Conservation (phyloP, 2,797 vertebrate genomes). For the Synaphobranchus kaupii region DNA sequence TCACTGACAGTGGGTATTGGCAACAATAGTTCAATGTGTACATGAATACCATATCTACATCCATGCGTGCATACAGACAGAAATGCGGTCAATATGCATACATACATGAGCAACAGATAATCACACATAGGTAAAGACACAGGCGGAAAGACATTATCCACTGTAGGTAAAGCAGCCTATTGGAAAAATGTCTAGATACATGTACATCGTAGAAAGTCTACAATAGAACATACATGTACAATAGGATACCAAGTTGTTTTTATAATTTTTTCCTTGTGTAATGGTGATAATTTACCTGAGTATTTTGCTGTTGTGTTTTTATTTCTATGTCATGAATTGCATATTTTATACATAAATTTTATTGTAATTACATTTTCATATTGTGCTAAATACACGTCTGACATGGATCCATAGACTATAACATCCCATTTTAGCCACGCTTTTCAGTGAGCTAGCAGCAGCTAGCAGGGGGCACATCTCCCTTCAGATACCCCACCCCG, state of each 20-base stretch:
- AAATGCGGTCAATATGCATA: background rate
- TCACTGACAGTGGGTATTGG: background rate
- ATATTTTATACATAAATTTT: background rate
- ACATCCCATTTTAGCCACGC: background rate
- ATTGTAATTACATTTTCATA: background rate
- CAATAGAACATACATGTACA: background rate
- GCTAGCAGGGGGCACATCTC: slow-evolving; percentile 44
- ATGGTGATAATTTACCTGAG: background rate
- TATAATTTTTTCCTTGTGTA: background rate
- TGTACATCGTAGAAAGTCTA: background rate
- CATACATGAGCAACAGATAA: background rate
- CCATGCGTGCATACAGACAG: background rate
- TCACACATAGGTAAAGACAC: background rate
- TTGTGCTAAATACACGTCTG: background rate
- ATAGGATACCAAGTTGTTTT: background rate
- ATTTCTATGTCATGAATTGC: background rate
- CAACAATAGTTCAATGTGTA: background rate
- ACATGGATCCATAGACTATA: background rate
- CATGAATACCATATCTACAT: background rate
- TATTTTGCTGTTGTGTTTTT: background rate
- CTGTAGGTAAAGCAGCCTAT: background rate
- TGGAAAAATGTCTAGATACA: background rate
- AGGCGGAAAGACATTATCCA: background rate
- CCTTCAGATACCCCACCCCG: slow-evolving; percentile 49
- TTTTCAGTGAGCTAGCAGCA: slow-evolving; percentile 41